phyloP scores from a whole-genome alignment of 2,888 invertebrate genomes.

The Xylota sylvarum region DNA sequence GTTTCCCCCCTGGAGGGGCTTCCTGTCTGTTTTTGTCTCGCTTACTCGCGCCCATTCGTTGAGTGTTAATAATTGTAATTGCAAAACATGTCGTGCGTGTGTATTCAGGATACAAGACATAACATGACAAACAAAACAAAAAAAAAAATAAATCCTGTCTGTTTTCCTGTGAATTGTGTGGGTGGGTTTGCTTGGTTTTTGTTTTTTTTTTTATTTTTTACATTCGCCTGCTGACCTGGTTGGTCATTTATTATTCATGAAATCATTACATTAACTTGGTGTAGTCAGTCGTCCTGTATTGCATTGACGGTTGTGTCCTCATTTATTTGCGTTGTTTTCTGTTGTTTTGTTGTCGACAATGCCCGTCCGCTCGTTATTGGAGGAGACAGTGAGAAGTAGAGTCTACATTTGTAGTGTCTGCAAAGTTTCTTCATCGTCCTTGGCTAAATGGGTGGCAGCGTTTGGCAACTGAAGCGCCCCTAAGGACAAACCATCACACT shows the following conservation, averaged over 20 bases:
- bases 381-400: not conserved
- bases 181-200: conserved; percentile 22
- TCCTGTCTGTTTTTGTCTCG: conserved; percentile 25
- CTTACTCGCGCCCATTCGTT: not conserved
- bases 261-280: conserved; percentile 82
- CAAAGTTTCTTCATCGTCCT: conserved; percentile 53
- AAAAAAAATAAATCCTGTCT: conserved; percentile 49
- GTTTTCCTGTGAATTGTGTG: conserved; percentile 37
- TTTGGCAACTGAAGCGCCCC: conserved; percentile 15
- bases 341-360: conserved; percentile 35
- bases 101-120: conserved; percentile 32
- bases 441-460: conserved; percentile 24
- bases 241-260: conserved; percentile 82
- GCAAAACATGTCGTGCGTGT: conserved; percentile 58
- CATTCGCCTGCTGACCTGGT: conserved; percentile 50
- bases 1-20: conserved; percentile 15
- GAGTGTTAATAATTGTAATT: conserved; percentile 70
- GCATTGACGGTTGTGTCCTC: conserved; percentile 47
- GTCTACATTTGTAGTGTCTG: conserved; percentile 42
- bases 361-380: conserved; percentile 21
- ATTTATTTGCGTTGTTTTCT: conserved; percentile 18
- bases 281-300: conserved; percentile 46
- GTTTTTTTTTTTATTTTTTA: not conserved
- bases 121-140: conserved; percentile 46
- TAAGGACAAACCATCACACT: not conserved